A percentile compares a stretch with the other conserved stretches of the same genome.
phyloP scores from a whole-genome alignment of 1,140 invertebrate genomes.

The Meloidogyne floridensis region DNA sequence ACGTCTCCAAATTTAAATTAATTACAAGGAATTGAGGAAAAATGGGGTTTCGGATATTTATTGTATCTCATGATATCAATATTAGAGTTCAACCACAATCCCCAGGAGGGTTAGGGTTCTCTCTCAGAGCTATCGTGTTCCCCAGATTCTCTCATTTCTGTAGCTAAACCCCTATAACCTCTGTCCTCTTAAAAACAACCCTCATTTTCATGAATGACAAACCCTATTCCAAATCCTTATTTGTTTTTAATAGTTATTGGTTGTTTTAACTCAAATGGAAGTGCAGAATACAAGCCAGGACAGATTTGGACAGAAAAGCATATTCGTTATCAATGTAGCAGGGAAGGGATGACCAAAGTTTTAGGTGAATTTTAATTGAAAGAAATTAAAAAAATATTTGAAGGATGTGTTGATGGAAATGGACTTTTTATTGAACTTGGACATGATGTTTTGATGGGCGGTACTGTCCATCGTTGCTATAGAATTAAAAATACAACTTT shows the following conservation, averaged over 20 bases:
- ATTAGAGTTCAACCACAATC: too few relatives aligned
- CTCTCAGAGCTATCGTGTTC: too few relatives aligned
- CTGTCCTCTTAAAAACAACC: too few relatives aligned
- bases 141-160: too few relatives aligned
- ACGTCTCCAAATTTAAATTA: too few relatives aligned
- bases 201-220: too few relatives aligned
- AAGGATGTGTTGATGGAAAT: slow-evolving; percentile 61
- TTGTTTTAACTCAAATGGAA: slow-evolving; percentile 54
- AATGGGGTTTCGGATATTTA: too few relatives aligned
- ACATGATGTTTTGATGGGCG: slow-evolving; percentile 59
- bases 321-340: slow-evolving; percentile 59
- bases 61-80: too few relatives aligned
- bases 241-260: slow-evolving; percentile 56
- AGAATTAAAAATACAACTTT: slow-evolving; percentile 60
- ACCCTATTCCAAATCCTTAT: too few relatives aligned
- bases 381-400: slow-evolving; percentile 10
- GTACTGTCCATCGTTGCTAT: slow-evolving; percentile 64
- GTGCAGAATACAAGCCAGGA: slow-evolving; percentile 52
- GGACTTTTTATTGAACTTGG: slow-evolving; percentile 63
- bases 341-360: slow-evolving; percentile 51
- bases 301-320: slow-evolving; percentile 65
- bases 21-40: too few relatives aligned
- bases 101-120: too few relatives aligned
- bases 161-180: too few relatives aligned
- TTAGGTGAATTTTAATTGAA: slow-evolving; percentile 43